A percentile compares a stretch with the other conserved stretches of the same genome.
phyloP scores from a whole-genome alignment of 23 tunicate genomes.

The Styela clava region DNA sequence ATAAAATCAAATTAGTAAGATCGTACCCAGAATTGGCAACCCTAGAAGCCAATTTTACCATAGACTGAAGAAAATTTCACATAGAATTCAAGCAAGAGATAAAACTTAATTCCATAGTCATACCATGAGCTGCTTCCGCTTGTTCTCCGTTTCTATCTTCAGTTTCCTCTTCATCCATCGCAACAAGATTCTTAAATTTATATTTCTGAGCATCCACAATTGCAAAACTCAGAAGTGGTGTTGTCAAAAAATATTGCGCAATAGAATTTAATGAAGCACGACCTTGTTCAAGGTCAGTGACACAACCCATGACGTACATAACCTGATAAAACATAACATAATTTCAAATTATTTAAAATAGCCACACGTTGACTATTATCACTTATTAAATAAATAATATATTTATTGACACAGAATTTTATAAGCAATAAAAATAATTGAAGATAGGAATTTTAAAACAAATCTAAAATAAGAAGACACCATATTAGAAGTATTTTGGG shows the following conservation, averaged over 20 bases:
- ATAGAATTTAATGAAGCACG: conserved; percentile 56
- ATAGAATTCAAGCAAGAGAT: too few species aligned
- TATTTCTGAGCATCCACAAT: conserved; percentile 43
- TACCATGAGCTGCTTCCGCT: conserved; percentile 1
- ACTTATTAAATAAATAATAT: background rate
- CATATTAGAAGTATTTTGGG: too few species aligned
- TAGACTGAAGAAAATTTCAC: too few species aligned
- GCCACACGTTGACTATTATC: too few species aligned
- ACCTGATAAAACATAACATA: conserved; percentile 34
- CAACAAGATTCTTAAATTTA: conserved; percentile 41
- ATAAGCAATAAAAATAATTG: too few species aligned
- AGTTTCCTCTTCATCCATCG: conserved; percentile 28
- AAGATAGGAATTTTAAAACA: too few species aligned
- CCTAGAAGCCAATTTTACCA: too few species aligned
- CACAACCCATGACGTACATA: conserved; percentile 60
- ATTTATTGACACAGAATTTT: too few species aligned
- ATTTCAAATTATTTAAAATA: background rate
- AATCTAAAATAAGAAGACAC: too few species aligned
- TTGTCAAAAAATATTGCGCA: conserved; percentile 52
- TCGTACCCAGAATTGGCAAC: too few species aligned
- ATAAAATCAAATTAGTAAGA: too few species aligned
- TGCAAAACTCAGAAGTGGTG: conserved; percentile 76
- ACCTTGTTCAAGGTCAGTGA: conserved; percentile 32
- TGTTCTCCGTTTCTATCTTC: conserved; percentile 7
- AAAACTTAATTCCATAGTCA: too few species aligned